phyloP scores from a whole-genome alignment of 2,797 vertebrate genomes.

The Gambelia wislizenii region DNA sequence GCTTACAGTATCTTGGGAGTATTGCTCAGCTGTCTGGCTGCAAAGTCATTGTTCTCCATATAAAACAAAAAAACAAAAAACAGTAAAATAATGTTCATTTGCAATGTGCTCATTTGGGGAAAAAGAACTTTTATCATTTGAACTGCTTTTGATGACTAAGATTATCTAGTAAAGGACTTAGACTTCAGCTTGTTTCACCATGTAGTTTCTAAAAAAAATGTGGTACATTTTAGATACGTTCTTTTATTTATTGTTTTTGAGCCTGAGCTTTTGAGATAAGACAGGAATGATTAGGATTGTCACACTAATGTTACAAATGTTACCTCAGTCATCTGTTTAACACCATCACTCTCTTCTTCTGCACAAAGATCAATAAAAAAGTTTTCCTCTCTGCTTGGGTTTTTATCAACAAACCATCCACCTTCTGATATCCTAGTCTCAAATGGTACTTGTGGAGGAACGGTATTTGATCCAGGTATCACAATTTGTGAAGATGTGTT shows the following conservation, averaged over 20 bases:
- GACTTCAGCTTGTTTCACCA: not conserved
- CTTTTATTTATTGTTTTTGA: not conserved
- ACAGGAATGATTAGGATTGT: not conserved
- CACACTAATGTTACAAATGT: not conserved
- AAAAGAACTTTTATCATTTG: not conserved
- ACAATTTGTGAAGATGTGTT: not conserved
- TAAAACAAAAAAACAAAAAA: too few species aligned
- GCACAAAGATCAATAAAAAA: conserved; percentile 87
- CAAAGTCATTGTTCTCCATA: not conserved
- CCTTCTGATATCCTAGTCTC: conserved; percentile 73
- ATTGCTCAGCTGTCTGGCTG: not conserved
- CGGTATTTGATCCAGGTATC: conserved; percentile 14
- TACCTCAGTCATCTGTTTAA: conserved; percentile 57
- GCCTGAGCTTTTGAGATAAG: not conserved
- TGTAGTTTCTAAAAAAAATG: not conserved
- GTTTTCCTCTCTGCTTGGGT: conserved; percentile 67
- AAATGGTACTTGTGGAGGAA: conserved; percentile 16
- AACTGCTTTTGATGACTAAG: not conserved
- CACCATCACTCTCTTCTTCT: conserved; percentile 68
- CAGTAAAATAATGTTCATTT: not conserved
- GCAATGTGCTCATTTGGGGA: too few species aligned
- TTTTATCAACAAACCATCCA: conserved; percentile 91
- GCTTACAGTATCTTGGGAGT: not conserved
- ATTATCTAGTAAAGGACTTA: not conserved
- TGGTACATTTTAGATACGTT: not conserved